Conservation (phyloP, 2,888 invertebrate genomes). For the Cosmia trapezina region DNA sequence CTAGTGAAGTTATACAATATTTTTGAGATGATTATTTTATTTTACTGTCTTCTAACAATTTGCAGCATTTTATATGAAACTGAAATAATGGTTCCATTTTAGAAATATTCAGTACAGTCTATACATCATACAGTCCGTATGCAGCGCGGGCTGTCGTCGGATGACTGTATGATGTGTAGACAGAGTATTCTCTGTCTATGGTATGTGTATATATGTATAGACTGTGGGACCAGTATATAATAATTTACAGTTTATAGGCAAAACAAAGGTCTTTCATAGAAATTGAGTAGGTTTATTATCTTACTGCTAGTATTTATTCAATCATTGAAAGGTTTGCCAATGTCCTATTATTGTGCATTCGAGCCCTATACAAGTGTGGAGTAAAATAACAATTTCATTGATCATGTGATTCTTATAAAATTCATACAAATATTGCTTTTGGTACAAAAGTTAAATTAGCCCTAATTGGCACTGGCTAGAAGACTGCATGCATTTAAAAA, state of each 20-base stretch:
- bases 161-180: no score
- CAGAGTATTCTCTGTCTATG: no score
- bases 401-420: slow-evolving; percentile 12
- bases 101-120: no score
- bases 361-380: slow-evolving; percentile 2
- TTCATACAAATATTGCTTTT: slow-evolving; percentile 25
- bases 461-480: slow-evolving; percentile 51
- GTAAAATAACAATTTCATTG: slow-evolving; percentile 4
- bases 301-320: slow-evolving; percentile 8
- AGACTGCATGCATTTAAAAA: slow-evolving; percentile 20
- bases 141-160: no score
- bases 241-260: background rate
- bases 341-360: slow-evolving; percentile 3
- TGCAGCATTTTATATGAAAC: background rate
- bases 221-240: background rate
- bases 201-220: no score
- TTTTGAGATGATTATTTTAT: background rate
- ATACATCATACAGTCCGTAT: no score
- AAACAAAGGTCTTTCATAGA: background rate
- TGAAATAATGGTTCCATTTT: background rate
- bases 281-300: slow-evolving; percentile 2
- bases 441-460: slow-evolving; percentile 35
- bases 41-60: background rate
- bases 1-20: background rate
- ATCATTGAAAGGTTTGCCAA: slow-evolving; percentile 6